phyloP scores from a whole-genome alignment of 2,888 invertebrate species.

The Erpobdella octoculata region DNA sequence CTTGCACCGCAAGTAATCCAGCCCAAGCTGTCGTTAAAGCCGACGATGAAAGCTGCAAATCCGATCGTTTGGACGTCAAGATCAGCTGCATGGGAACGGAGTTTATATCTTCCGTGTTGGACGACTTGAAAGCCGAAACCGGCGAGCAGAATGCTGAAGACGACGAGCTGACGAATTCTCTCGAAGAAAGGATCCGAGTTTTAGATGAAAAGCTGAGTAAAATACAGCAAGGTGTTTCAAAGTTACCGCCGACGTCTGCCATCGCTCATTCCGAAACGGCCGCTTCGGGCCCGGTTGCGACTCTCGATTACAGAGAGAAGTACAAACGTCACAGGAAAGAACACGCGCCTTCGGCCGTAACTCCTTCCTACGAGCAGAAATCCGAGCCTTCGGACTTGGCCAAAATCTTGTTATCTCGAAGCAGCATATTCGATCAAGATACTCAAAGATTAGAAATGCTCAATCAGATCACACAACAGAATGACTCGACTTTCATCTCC shows the following conservation, averaged over 20 bases:
- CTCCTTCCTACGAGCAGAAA: slow-evolving; percentile 46
- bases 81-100: neutral
- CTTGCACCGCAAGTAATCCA: too few species aligned
- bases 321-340: slow-evolving; percentile 31
- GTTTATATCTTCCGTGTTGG: neutral
- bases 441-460: slow-evolving; percentile 64
- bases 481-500: neutral
- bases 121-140: slow-evolving; percentile 6
- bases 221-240: slow-evolving; percentile 33
- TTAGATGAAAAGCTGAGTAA: slow-evolving; percentile 78
- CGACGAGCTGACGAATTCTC: slow-evolving; percentile 56
- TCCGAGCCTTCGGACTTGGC: slow-evolving; percentile 87
- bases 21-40: too few species aligned
- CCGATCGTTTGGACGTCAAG: neutral
- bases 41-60: too few species aligned
- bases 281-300: slow-evolving; percentile 23
- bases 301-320: slow-evolving; percentile 35
- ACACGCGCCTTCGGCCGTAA: neutral
- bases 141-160: neutral
- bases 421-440: slow-evolving; percentile 89
- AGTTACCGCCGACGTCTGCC: slow-evolving; percentile 17
- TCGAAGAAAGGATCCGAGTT: slow-evolving; percentile 83
- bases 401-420: slow-evolving; percentile 79
- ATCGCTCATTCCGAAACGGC: slow-evolving; percentile 32
- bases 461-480: neutral